These are phyloP conservation scores for Illadopsis cleaveri DNA, from an alignment of 2,113 vertebrate species.

Conservation along the genomic window DNA sequence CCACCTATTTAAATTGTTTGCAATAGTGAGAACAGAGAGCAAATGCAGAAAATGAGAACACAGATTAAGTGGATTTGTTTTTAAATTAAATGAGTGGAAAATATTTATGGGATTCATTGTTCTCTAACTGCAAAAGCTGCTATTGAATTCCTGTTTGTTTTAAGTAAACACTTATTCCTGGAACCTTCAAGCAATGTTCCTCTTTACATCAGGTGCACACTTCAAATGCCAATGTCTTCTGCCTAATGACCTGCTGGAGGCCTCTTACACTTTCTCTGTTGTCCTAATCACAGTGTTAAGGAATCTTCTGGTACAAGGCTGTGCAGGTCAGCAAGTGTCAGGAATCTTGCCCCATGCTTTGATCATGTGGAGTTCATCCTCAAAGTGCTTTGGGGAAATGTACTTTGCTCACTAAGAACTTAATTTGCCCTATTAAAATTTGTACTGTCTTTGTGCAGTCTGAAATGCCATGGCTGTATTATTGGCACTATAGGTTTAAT, in stretches of 20 bases:
- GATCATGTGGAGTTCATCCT: background rate
- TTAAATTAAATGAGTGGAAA: slow-evolving; percentile 3
- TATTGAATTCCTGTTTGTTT: background rate
- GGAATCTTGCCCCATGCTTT: background rate
- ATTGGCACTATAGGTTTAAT: background rate
- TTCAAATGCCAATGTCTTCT: background rate
- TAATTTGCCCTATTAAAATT: background rate
- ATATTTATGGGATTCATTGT: background rate
- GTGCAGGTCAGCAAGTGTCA: background rate
- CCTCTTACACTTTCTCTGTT: background rate
- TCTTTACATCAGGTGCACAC: background rate
- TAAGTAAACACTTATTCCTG: background rate
- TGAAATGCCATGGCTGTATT: background rate
- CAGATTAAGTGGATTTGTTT: background rate
- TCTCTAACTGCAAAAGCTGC: background rate
- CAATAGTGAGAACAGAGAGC: background rate
- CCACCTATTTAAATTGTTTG: background rate
- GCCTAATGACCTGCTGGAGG: background rate
- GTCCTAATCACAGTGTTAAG: background rate
- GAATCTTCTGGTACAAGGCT: background rate
- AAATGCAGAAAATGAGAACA: background rate
- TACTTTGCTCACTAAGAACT: background rate
- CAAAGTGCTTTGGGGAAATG: background rate
- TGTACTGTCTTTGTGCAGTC: background rate
- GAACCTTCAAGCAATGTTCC: background rate